phyloP scores from a whole-genome alignment of 2,888 invertebrate genomes.

The Nomada ruficornis region DNA sequence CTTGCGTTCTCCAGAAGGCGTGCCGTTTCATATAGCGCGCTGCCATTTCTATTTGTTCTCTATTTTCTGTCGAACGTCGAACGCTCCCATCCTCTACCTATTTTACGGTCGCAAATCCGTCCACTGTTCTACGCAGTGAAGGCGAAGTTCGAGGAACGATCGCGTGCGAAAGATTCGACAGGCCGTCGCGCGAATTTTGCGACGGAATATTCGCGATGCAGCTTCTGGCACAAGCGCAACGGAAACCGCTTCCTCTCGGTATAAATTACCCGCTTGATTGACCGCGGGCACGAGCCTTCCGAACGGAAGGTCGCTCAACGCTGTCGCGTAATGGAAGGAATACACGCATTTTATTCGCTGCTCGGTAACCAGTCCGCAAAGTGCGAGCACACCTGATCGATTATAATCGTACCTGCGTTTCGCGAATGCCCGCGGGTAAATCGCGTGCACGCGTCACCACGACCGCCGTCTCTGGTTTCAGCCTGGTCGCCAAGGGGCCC shows the following conservation, averaged over 20 bases:
- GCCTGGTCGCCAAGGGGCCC: neutral
- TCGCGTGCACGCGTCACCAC: constrained; percentile 26
- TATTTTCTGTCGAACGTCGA: neutral
- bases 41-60: neutral
- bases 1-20: constrained; percentile 62
- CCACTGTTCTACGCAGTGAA: neutral
- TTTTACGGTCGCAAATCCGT: too few species aligned
- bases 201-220: constrained; percentile 14
- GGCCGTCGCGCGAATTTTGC: constrained; percentile 11
- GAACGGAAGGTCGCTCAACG: constrained; percentile 54
- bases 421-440: constrained; percentile 1
- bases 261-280: constrained; percentile 58
- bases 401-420: constrained; percentile 44
- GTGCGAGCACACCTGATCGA: neutral
- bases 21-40: constrained; percentile 27
- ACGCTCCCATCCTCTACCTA: neutral
- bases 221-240: constrained; percentile 3
- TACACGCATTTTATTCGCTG: constrained; percentile 8
- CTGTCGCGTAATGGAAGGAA: neutral
- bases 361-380: constrained; percentile 8
- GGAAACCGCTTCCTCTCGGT: constrained; percentile 49
- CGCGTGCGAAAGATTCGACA: neutral
- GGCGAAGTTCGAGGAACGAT: neutral
- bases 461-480: constrained; percentile 11
- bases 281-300: constrained; percentile 38